Evolutionary conservation across 1,140 invertebrate genomes (phyloP), one percentile per base, ranked within the genome.

Genomic region (Drosophila eugracilis): DNA sequence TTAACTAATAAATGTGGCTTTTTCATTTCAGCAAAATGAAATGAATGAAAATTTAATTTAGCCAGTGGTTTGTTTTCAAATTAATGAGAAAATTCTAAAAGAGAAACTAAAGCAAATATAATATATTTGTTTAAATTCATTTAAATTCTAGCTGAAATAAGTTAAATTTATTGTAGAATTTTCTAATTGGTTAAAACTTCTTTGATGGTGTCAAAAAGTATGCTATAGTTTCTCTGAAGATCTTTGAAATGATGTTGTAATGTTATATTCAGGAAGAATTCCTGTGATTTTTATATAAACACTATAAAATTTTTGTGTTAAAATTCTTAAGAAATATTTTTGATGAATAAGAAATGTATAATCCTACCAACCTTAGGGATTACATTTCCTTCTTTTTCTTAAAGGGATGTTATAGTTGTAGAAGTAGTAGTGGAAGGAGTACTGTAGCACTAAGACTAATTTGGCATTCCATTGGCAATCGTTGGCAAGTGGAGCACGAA

Each of bases 401-500:
- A 6, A 14, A 34, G 34, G 55, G 22, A 19, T 5, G 15, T 1
- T 12, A 1, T 17, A 3, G 30, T 32, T 7, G 5, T 6, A 17
- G 14, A 39, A 17, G 7, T 15, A 17, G 9, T 17, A 24, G 21
- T 12, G 26, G 30, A 5, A 21, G 26, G 36, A 26, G n/a, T 7
- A n/a, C 17, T 14, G n/a, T 10, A 42, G 28, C 36, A 26, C 28
- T 17, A 52, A 39, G 59, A 86, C 83, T 86, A 86, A 86, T 86
- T 86, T 86, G 57, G 78, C 83, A 88, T 86, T 86, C 81, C 74
- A 59, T 12, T 47, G 63, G 58, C 83, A 81, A 75, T 58, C 59
- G 71, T 6, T 58, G 57, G 66, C 69, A 78, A 86, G 69, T 81
- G 83, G 75, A 81, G 77, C 81, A 86, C 76, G 77, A 77, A 81